Evolutionary conservation across 1,140 invertebrate species (phyloP), one percentile per base, ranked within the genome.

Genomic region (Danaus plexippus): DNA sequence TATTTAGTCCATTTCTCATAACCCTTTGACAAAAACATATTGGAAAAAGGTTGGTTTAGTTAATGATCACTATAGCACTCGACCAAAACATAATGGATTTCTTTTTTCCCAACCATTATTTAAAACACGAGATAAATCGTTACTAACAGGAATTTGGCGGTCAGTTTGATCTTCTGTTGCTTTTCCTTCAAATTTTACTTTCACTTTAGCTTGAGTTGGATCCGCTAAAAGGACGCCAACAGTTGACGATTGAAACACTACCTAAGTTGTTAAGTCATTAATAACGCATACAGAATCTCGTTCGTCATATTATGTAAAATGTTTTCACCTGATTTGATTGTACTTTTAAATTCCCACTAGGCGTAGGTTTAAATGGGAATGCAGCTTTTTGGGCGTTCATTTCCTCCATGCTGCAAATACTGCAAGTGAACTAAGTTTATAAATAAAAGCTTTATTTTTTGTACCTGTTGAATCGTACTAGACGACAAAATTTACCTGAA

Each of bases 241-340:
- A 64, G 91, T 92, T 48, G 90, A 89, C n/a, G 91, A 91, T 69
- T 92, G 90, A 67, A 90, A 92, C 12, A 92, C 90, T 22, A 92
- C 90, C 90, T 92, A 64, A 9, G n/a, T 46, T 11, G 42, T n/a
- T 9, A 51, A 9, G 43, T 10, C 9, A 50, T 11, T 44, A 12
- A 57, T 45, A 57, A 32, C 43, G 8, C 15, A 45, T 11, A 8
- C 18, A 13, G 12, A 7, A 53, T 22, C 22, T 40, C 1, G 9
- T 9, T 41, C 9, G 9, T 47, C 13, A 40, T 48, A 11, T 47
- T 9, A 43, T 10, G 9, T n/a, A 43, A 11, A 42, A 41, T 8
- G n/a, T 9, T 46, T 0, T 44, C 64, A 92, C 91, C 84, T 92
- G 90, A 75, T 91, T 90, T 6, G 91, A 90, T 50, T 89, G 84